Conservation (phyloP, 2,797 vertebrate genomes). For the Emydoidea blandingii region DNA sequence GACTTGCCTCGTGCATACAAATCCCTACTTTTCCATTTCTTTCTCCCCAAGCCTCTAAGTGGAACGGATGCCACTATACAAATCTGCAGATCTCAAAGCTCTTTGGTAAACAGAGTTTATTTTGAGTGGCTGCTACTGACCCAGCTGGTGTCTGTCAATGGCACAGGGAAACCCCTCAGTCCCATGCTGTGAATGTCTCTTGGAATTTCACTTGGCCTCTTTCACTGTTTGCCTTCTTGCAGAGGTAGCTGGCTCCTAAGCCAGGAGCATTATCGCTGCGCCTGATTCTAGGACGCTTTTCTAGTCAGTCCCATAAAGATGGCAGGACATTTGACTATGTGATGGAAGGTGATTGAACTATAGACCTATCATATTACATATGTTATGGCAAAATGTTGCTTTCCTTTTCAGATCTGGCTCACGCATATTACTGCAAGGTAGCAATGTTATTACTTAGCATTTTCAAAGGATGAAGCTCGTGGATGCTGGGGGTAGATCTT, state of each 20-base stretch:
- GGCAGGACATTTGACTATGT: background rate
- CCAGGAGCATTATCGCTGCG: background rate
- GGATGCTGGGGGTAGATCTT: rapidly evolving
- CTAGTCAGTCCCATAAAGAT: rapidly evolving
- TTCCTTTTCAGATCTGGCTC: background rate
- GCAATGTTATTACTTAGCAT: background rate
- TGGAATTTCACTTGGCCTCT: too few relatives aligned
- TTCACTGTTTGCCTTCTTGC: too few relatives aligned
- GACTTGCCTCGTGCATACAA: background rate
- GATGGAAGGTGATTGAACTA: too few relatives aligned
- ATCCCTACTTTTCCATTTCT: background rate
- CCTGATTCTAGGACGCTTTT: background rate
- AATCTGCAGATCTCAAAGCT: background rate
- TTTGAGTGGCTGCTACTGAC: background rate
- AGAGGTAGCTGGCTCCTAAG: background rate
- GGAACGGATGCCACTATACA: too few relatives aligned
- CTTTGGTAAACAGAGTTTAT: background rate
- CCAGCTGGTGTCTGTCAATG: background rate
- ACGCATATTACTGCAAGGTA: rapidly evolving
- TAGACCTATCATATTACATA: background rate
- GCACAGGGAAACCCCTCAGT: background rate
- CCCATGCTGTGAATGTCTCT: background rate
- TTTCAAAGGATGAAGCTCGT: rapidly evolving
- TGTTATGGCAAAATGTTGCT: background rate
- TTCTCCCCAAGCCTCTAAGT: background rate